These are phyloP conservation scores for Diloba caeruleocephala DNA, from an alignment of 2,888 invertebrate genomes.

Conservation along the genomic window DNA sequence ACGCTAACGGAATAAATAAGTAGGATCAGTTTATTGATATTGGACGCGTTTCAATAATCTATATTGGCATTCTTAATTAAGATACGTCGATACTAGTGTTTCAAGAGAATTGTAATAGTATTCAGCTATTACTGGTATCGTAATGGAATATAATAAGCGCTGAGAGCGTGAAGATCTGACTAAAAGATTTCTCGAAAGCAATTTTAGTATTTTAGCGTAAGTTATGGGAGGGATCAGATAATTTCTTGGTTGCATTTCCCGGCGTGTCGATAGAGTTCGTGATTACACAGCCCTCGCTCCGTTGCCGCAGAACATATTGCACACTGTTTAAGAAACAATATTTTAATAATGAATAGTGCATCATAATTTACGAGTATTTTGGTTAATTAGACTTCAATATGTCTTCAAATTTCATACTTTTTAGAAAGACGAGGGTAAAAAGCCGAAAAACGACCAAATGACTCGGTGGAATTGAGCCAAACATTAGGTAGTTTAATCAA, in stretches of 20 bases:
- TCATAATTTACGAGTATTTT: slow-evolving; percentile 10
- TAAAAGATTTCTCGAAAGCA: slow-evolving; percentile 85
- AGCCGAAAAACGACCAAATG: too few species aligned
- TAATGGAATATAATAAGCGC: slow-evolving; percentile 86
- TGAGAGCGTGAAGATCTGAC: slow-evolving; percentile 86
- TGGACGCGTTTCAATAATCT: slow-evolving; percentile 56
- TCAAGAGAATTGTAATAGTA: slow-evolving; percentile 76
- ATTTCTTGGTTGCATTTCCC: slow-evolving; percentile 79
- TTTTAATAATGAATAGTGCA: slow-evolving; percentile 36
- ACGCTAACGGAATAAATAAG: slow-evolving; percentile 36
- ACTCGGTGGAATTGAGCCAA: too few species aligned
- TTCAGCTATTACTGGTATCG: slow-evolving; percentile 83
- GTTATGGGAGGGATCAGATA: slow-evolving; percentile 87
- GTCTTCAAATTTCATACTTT: background rate
- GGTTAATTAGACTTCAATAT: background rate
- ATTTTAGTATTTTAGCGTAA: slow-evolving; percentile 86
- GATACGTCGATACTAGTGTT: slow-evolving; percentile 64
- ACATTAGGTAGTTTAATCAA: too few species aligned
- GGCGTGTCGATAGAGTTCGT: slow-evolving; percentile 75
- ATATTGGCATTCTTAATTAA: slow-evolving; percentile 69
- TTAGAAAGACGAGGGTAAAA: background rate
- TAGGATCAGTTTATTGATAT: slow-evolving; percentile 52
- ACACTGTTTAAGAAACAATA: slow-evolving; percentile 54
- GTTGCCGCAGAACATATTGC: slow-evolving; percentile 43
- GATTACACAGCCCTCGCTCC: slow-evolving; percentile 72